Conservation (phyloP, 2,888 invertebrate species). For the Tipula confusa region DNA sequence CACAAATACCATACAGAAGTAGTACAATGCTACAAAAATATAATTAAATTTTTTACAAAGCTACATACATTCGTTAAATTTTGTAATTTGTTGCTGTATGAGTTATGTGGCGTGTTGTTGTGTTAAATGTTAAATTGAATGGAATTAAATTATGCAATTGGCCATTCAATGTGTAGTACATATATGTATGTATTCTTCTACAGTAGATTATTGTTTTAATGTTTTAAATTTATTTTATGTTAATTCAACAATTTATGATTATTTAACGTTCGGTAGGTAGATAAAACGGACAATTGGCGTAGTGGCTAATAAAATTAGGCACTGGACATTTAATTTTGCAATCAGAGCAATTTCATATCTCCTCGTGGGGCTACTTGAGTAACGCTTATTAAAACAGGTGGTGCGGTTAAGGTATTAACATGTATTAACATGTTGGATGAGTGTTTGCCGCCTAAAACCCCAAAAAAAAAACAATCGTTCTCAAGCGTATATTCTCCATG, state of each 20-base stretch:
- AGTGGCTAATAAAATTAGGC: too few species aligned
- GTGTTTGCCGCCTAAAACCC: too few species aligned
- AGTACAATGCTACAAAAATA: neutral
- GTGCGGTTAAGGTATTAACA: too few species aligned
- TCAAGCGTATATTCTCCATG: too few species aligned
- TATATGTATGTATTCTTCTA: neutral
- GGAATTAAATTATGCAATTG: constrained; percentile 12
- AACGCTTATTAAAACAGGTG: too few species aligned
- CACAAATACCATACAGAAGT: neutral
- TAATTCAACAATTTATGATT: neutral
- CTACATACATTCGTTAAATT: neutral
- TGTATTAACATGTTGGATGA: too few species aligned
- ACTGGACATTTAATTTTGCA: too few species aligned
- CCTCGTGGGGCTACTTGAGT: too few species aligned
- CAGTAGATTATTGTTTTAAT: neutral
- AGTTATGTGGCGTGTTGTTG: neutral
- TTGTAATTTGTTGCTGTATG: neutral
- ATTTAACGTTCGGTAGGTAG: neutral
- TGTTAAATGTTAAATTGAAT: neutral
- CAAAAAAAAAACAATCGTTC: too few species aligned
- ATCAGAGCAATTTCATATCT: too few species aligned
- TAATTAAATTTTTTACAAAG: neutral
- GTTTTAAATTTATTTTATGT: neutral
- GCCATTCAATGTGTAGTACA: too few species aligned
- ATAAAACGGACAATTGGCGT: too few species aligned